These are phyloP conservation scores for Lithobates pipiens DNA, from an alignment of 2,797 vertebrate genomes.

Conservation along the genomic window DNA sequence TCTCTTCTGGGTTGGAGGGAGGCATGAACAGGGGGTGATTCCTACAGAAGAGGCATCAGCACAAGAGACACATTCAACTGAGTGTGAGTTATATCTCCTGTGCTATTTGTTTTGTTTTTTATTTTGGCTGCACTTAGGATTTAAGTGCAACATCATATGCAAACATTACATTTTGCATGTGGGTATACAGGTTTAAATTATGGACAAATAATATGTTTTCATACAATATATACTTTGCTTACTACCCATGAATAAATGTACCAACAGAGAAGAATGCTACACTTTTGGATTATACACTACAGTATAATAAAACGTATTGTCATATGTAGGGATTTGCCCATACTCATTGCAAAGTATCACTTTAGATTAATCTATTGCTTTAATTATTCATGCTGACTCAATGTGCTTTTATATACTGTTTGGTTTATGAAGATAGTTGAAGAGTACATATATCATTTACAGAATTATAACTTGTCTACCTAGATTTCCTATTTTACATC, in stretches of 20 bases:
- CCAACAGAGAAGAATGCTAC: not conserved
- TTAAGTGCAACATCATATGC: not conserved
- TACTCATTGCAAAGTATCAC: not conserved
- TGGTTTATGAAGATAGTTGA: slow-evolving; percentile 25
- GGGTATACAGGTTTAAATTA: not conserved
- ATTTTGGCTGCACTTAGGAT: too few relatives aligned
- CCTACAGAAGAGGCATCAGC: too few relatives aligned
- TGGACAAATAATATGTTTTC: not conserved
- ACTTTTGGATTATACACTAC: not conserved
- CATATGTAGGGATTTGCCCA: not conserved
- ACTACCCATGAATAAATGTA: not conserved
- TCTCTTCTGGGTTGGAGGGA: too few relatives aligned
- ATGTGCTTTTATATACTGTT: slow-evolving; percentile 1
- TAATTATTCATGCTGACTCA: slow-evolving; percentile 5
- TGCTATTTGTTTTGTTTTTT: too few relatives aligned
- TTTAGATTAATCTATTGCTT: not conserved
- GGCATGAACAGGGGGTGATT: too few relatives aligned
- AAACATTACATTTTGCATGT: not conserved
- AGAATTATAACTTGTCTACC: not conserved
- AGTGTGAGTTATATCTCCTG: too few relatives aligned
- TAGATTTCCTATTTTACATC: not conserved
- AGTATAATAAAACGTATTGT: not conserved
- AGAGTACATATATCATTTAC: slow-evolving; percentile 12
- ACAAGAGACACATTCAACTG: too few relatives aligned
- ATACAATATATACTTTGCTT: too few relatives aligned